A percentile compares a stretch with the other conserved stretches of the same genome.
Conservation (phyloP, 2,797 vertebrate species). For the Mus caroli region DNA sequence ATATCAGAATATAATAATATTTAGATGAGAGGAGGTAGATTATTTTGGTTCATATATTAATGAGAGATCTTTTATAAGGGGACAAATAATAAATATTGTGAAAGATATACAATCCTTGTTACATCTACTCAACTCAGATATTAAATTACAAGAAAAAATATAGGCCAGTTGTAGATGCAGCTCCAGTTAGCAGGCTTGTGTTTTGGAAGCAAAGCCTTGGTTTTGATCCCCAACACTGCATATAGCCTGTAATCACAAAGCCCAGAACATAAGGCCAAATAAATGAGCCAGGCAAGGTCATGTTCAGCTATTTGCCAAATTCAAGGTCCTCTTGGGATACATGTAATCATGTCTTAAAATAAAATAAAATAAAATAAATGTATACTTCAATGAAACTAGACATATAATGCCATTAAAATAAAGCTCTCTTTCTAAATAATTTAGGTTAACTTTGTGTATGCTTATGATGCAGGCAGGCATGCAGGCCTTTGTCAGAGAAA, state of each 20-base stretch:
- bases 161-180: too few species aligned
- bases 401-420: not conserved
- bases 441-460: not conserved
- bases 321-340: not conserved
- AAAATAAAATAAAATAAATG: not conserved
- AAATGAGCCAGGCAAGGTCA: not conserved
- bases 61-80: not conserved
- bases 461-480: too few species aligned
- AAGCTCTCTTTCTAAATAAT: not conserved
- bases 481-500: not conserved
- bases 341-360: not conserved
- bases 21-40: not conserved
- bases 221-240: not conserved
- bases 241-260: not conserved
- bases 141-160: not conserved
- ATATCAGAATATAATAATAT: not conserved
- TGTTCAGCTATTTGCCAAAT: not conserved
- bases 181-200: not conserved
- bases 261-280: not conserved
- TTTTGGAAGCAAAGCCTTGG: not conserved
- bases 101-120: not conserved
- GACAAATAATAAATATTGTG: conserved; percentile 14
- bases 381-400: not conserved
- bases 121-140: not conserved
- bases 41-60: not conserved